Evolutionary conservation across 2,888 invertebrate genomes (phyloP).

Genomic region (Vannuccia rotundouncinata): DNA sequence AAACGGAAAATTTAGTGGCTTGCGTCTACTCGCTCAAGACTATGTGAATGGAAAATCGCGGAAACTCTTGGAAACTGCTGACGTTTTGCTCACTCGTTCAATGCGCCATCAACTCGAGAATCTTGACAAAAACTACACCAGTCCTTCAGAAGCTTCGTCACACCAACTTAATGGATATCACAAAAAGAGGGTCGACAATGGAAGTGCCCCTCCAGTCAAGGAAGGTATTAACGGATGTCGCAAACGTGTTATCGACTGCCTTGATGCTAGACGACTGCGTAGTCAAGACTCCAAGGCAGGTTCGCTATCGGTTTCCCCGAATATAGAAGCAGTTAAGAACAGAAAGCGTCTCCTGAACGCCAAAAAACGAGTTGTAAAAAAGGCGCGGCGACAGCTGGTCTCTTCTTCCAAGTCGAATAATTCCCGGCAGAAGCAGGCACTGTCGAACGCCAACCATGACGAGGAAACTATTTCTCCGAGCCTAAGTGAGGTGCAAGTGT

Average conservation of each 20-base stretch:
- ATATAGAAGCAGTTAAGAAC: not conserved
- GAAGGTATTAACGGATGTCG: not conserved
- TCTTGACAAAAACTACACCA: not conserved
- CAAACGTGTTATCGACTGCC: not conserved
- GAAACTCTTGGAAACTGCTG: not conserved
- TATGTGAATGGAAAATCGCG: not conserved
- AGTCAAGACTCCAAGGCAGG: not conserved
- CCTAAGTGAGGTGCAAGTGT: slow-evolving; percentile 1
- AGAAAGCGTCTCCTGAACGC: not conserved
- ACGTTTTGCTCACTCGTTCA: not conserved
- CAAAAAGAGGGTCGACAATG: not conserved
- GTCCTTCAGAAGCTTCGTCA: not conserved
- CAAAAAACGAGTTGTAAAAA: not conserved
- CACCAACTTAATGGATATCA: not conserved
- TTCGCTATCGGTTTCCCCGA: not conserved
- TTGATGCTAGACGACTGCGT: not conserved
- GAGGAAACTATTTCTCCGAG: not conserved
- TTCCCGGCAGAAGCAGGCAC: not conserved
- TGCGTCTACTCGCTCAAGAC: not conserved
- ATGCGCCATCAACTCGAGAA: slow-evolving; percentile 14
- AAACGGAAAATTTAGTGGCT: not conserved
- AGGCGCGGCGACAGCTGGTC: not conserved
- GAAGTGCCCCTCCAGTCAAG: not conserved
- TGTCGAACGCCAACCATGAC: not conserved
- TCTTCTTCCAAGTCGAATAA: not conserved